Conservation (phyloP, 2,797 vertebrate species). For the Champsocephalus esox region DNA sequence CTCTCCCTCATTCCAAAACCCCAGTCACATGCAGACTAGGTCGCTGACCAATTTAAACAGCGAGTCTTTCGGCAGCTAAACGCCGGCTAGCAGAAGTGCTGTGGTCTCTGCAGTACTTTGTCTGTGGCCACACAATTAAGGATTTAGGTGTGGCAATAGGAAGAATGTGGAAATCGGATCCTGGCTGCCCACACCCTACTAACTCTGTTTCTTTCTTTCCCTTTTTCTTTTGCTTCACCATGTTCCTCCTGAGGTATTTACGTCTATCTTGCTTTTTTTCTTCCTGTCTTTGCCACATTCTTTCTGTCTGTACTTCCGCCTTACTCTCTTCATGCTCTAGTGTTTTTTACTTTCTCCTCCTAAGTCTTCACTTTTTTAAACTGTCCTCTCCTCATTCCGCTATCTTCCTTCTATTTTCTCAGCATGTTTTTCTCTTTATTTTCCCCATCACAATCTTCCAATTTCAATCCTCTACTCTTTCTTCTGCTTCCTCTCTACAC, state of each 20-base stretch:
- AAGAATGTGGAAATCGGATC: constrained; percentile 89
- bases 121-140: constrained; percentile 88
- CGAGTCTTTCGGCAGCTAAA: constrained; percentile 80
- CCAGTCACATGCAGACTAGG: constrained; percentile 78
- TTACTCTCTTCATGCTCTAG: constrained; percentile 1
- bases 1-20: constrained; percentile 67
- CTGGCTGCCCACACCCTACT: constrained; percentile 84
- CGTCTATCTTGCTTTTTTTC: constrained; percentile 22
- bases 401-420: neutral
- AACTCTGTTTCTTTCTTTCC: constrained; percentile 65
- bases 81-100: constrained; percentile 80
- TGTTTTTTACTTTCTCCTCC: constrained; percentile 10
- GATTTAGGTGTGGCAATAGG: constrained; percentile 88
- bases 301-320: constrained; percentile 11
- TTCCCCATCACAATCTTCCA: neutral
- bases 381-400: neutral
- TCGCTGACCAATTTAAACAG: constrained; percentile 84
- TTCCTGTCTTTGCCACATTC: constrained; percentile 20
- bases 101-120: constrained; percentile 86
- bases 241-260: constrained; percentile 40
- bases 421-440: constrained; percentile 2
- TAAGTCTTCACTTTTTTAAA: neutral
- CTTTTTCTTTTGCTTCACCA: constrained; percentile 54
- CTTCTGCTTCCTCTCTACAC: constrained; percentile 49
- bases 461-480: constrained; percentile 34